Conservation (phyloP, 2,797 vertebrate species). For the Hippocampus kuda region DNA sequence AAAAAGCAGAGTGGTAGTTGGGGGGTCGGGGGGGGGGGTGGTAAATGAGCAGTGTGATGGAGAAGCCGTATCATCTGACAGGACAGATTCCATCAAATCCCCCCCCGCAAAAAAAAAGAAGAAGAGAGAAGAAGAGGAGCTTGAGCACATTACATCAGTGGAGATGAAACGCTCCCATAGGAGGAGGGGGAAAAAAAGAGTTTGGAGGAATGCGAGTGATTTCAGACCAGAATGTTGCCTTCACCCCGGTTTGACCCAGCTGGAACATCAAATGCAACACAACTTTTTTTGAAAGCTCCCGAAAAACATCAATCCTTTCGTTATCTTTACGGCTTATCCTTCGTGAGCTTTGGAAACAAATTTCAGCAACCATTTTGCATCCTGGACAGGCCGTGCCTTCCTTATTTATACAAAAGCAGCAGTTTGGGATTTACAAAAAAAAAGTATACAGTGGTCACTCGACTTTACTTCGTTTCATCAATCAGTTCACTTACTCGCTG, state of each 20-base stretch:
- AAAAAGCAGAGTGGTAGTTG: constrained; percentile 23
- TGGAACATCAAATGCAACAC: constrained; percentile 5
- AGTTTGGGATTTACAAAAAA: not conserved
- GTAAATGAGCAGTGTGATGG: constrained; percentile 37
- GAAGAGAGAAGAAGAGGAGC: constrained; percentile 41
- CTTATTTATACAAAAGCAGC: not conserved
- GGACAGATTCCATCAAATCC: constrained; percentile 56
- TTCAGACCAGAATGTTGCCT: constrained; percentile 17
- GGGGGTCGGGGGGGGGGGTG: not conserved
- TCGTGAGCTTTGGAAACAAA: not conserved
- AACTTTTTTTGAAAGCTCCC: constrained; percentile 13
- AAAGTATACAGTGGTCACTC: too few relatives aligned
- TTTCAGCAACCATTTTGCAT: not conserved
- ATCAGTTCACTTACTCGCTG: too few relatives aligned
- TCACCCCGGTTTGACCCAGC: constrained; percentile 1
- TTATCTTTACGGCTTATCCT: not conserved
- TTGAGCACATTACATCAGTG: constrained; percentile 28
- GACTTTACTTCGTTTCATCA: too few relatives aligned
- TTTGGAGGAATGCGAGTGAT: constrained; percentile 17
- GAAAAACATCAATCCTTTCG: not conserved
- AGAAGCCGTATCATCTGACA: constrained; percentile 47
- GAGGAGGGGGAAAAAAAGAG: not conserved
- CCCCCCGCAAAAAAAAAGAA: constrained; percentile 22
- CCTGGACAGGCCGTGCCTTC: too few relatives aligned
- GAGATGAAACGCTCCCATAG: constrained; percentile 11